Percentiles rank a stretch among this genome's conserved stretches.
phyloP scores from a whole-genome alignment of 2,113 vertebrate species.

The Capreolus pygargus region DNA sequence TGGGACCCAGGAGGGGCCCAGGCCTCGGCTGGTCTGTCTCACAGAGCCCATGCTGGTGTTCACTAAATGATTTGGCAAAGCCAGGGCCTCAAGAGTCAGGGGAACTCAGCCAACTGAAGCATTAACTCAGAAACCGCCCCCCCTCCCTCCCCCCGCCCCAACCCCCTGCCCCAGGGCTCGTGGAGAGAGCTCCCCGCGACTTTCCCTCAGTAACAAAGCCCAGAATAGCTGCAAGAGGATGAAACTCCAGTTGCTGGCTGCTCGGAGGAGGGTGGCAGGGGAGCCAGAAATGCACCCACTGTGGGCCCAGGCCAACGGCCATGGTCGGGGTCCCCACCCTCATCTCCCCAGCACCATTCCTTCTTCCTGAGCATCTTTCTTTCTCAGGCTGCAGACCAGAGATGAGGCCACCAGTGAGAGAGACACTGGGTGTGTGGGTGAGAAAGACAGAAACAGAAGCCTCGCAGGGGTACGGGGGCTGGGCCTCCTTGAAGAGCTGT shows the following conservation, averaged over 20 bases:
- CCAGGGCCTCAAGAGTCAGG: neutral
- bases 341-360: fast-evolving
- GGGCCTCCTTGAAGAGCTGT: neutral
- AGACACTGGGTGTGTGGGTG: neutral
- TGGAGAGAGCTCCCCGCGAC: conserved; percentile 16
- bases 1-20: neutral
- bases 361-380: neutral
- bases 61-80: conserved; percentile 50
- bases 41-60: neutral
- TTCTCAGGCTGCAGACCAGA: neutral
- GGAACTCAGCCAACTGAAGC: conserved; percentile 51
- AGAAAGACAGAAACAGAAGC: neutral
- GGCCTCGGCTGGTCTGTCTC: neutral
- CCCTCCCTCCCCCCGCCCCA: neutral
- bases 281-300: neutral
- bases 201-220: conserved; percentile 5
- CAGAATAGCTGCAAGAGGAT: conserved; percentile 46
- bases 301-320: fast-evolving
- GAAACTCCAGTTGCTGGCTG: conserved; percentile 38
- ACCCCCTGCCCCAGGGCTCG: neutral
- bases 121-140: neutral
- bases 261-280: neutral
- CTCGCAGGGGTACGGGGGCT: neutral
- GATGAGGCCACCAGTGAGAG: neutral
- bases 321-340: neutral